Base-by-base conservation (phyloP, 1,140 invertebrate species). In the Eupristina koningsbergeri region DNA sequence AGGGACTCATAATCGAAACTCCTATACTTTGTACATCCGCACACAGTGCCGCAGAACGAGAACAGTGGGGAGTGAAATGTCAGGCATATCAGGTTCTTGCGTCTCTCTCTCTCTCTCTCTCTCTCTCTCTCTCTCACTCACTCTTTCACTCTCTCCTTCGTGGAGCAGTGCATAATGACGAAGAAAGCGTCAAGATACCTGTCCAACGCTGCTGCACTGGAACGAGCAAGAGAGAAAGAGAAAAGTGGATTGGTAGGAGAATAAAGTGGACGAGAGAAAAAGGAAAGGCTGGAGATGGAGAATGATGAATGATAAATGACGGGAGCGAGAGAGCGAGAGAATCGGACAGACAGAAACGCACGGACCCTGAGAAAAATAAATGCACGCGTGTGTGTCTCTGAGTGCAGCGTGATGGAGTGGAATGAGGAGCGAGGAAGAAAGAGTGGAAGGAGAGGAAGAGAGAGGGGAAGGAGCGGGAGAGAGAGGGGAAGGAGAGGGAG, bases 271-370 rank as follows among this genome's bases (percentile, higher is more conserved):
- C n/a, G 71, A 75, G n/a, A 63, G 80, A 81, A 75, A 81, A 75
- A 75, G n/a, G 50, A 36, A 74, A 64, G 63, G 31, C 1, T 61
- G 50, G 61, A 41, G 47, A 47, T 74, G 58, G 34, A 63, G 81
- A 78, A 83, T 83, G 81, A 83, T 78, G 81, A 83, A 83, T 83
- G 81, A 79, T 83, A 83, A 83, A 73, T 83, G 81, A 80, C 86
- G 84, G 53, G 80, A 73, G 26, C 64, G 77, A 71, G 36, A 31
- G 67, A 41, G 36, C 17, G 67, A 41, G 36, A 71, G 67, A 41
- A 36, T 58, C 53, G 8, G 53, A n/a, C 36, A 41, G 67, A 31
- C 36, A 41, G 67, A 41, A 71, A 22, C 19, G 36, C 1, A 67
- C 64, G 17, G 34, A 17, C 13, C 6, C 17, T 67, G 61, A 34